Conservation (phyloP, 2,888 invertebrate genomes). For the Acanthoscelides obtectus region DNA sequence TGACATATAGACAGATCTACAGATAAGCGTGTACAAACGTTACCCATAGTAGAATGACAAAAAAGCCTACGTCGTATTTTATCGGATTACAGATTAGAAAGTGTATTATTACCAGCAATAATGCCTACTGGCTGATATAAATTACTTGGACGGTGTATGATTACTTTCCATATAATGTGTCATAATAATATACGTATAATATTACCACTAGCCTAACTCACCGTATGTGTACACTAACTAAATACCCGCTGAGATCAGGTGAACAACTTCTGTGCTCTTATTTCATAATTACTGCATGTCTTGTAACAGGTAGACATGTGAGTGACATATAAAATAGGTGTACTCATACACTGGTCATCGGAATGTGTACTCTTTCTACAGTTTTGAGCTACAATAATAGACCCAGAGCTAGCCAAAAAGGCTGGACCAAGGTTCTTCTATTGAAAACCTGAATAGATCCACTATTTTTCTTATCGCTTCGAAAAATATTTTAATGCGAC, state of each 20-base stretch:
- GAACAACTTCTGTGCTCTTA: background rate
- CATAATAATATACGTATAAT: constrained; percentile 9
- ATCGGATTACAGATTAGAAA: constrained; percentile 11
- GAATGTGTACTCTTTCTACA: too few relatives aligned
- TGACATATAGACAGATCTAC: background rate
- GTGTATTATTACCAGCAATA: constrained; percentile 10
- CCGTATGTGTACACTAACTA: background rate
- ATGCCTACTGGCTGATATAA: constrained; percentile 3
- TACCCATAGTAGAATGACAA: background rate
- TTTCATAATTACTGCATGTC: background rate
- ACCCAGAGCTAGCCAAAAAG: too few relatives aligned
- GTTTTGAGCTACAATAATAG: too few relatives aligned
- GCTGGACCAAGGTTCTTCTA: too few relatives aligned
- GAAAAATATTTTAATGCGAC: too few relatives aligned
- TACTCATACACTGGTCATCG: too few relatives aligned
- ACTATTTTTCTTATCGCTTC: too few relatives aligned
- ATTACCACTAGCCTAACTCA: background rate
- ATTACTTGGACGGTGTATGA: constrained; percentile 3
- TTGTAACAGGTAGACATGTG: background rate
- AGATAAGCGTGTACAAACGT: background rate
- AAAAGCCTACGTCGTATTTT: constrained; percentile 1
- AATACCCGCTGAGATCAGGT: background rate
- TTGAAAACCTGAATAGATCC: too few relatives aligned
- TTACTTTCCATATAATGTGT: constrained; percentile 9
- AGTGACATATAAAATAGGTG: background rate